Conservation (phyloP, 2,888 invertebrate genomes). For the Cosmopolites sordidus region DNA sequence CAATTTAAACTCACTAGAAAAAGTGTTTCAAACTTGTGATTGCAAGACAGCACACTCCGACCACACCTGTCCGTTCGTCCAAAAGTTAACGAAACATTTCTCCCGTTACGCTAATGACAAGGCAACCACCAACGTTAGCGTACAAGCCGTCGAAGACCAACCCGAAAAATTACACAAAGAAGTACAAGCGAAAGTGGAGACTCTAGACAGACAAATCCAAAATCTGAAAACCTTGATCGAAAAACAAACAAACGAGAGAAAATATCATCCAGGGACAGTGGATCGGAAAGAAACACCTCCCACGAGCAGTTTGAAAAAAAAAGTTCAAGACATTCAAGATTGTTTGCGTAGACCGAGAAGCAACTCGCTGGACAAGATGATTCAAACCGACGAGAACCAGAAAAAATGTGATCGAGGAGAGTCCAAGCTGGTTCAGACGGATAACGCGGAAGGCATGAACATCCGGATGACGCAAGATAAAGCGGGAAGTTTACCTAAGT, state of each 20-base stretch:
- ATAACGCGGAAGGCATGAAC: too few relatives aligned
- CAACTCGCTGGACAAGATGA: background rate
- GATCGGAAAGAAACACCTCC: too few relatives aligned
- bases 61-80: constrained; percentile 29
- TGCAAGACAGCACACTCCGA: constrained; percentile 6
- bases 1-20: constrained; percentile 14
- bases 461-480: background rate
- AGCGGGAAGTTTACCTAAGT: background rate
- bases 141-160: background rate
- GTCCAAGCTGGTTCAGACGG: too few relatives aligned
- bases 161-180: background rate
- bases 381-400: background rate
- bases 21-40: constrained; percentile 13
- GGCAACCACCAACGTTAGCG: background rate
- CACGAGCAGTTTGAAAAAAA: too few relatives aligned
- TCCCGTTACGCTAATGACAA: background rate
- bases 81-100: constrained; percentile 29
- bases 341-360: background rate
- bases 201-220: background rate
- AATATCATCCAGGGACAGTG: too few relatives aligned
- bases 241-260: too few relatives aligned
- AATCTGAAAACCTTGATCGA: background rate
- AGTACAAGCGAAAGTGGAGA: background rate
- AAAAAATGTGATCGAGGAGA: too few relatives aligned
- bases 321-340: too few relatives aligned